A percentile compares a stretch with the other conserved stretches of the same genome.
Evolutionary conservation across 2,888 invertebrate species (phyloP).

Genomic region (Tenthredo livida): DNA sequence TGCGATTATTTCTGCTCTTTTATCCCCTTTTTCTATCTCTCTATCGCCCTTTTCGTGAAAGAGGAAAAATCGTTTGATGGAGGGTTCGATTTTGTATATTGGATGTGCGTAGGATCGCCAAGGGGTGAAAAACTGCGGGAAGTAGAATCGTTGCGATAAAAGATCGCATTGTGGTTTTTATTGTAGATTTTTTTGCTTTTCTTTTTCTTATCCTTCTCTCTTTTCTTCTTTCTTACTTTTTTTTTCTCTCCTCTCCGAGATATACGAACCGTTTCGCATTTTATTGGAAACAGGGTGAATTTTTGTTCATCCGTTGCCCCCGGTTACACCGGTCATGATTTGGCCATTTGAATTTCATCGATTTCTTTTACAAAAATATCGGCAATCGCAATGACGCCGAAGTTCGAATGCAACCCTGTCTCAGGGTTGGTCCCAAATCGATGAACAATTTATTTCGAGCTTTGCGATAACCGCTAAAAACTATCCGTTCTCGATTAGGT

Average conservation of each 20-base stretch:
- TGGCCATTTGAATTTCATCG: conserved; percentile 36
- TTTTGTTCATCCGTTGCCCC: conserved; percentile 14
- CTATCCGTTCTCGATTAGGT: conserved; percentile 52
- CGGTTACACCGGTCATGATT: background rate
- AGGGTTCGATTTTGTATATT: conserved; percentile 9
- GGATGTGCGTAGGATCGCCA: background rate
- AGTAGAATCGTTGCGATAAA: conserved; percentile 38
- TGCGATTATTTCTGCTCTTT: background rate
- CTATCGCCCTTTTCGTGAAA: background rate
- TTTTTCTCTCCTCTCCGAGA: background rate
- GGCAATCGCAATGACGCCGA: background rate
- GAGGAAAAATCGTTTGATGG: background rate
- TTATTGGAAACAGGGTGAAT: conserved; percentile 31
- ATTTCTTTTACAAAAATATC: background rate
- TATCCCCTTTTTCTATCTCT: background rate
- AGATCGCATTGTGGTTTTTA: conserved; percentile 40
- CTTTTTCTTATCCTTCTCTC: background rate
- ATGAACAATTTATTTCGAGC: conserved; percentile 47
- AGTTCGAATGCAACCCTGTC: background rate
- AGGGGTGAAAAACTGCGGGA: conserved; percentile 18
- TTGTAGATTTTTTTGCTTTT: background rate
- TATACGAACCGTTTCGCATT: conserved; percentile 36
- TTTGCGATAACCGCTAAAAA: conserved; percentile 36
- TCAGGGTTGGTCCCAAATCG: conserved; percentile 31
- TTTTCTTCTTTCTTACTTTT: background rate